Base-by-base conservation (phyloP, 1,140 invertebrate genomes). In the Euura saliciscinereae region DNA sequence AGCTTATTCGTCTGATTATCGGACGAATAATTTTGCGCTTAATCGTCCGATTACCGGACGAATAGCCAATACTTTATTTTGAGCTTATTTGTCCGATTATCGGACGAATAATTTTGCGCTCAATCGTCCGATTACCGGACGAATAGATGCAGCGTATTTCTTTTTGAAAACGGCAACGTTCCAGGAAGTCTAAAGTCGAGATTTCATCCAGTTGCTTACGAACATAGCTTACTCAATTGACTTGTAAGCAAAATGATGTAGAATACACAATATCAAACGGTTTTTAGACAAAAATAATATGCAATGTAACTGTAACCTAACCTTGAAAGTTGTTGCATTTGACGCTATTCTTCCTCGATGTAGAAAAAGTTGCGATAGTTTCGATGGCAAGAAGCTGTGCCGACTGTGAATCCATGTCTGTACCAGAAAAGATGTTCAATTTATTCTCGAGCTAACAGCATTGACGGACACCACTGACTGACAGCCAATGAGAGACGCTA, bases 361-460 rank as follows among this genome's bases (percentile, higher is more conserved):
- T 79, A 3, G 75, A 74, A 74, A 80, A 80, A 66, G 76, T 82
- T 7, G 77, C 77, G 11, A 70, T 69, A 4, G 66, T 70, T 67
- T 67, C 66, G 8, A 42, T 3, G 51, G 51, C 8, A 3, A 11
- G 51, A 59, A 59, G 3, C 13, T 59, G 51, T 6, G 6, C 8
- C 51, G 8, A n/a, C 13, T 59, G 8, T 5, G 51, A 59, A 59
- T 59, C 51, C 51, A 59, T 59, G 51, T 11, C 51, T 3, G 13
- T 59, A 4, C 3, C 10, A 8, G 51, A 59, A 59, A 59, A 59
- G 3, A 3, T n/a, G 51, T 59, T 28, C 0, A 28, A 28, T 28
- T 28, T 28, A 28, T 28, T 28, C 28, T 28, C 28, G 28, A 28
- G 28, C 28, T 28, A 28, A 28, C 28, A 28, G 28, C 28, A 28